A percentile compares a stretch with the other conserved stretches of the same genome.
Evolutionary conservation across 2,113 vertebrate species (phyloP).

Genomic region (Antechinus stuartii): DNA sequence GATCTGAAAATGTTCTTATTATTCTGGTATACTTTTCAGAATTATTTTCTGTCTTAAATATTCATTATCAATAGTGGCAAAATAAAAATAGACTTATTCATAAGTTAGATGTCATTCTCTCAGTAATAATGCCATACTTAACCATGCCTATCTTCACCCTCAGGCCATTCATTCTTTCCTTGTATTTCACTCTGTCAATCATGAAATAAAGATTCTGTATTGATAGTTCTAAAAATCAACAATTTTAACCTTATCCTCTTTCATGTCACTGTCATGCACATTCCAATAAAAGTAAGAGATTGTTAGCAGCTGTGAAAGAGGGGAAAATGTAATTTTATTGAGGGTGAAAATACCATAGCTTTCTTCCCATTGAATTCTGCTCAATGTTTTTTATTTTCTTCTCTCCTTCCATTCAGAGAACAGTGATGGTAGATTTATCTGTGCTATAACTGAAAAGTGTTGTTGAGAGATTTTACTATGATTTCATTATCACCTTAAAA

Average conservation of each 20-base stretch:
- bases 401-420: background rate
- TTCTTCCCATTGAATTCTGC: background rate
- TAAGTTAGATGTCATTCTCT: background rate
- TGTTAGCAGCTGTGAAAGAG: conserved; percentile 8
- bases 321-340: background rate
- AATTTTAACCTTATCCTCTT: background rate
- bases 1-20: conserved; percentile 35
- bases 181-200: background rate
- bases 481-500: background rate
- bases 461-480: background rate
- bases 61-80: background rate
- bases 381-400: background rate
- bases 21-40: conserved; percentile 41
- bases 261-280: background rate
- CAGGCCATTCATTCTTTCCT: background rate
- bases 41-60: conserved; percentile 17
- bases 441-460: background rate
- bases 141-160: background rate
- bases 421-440: background rate
- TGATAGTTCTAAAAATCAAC: conserved; percentile 21
- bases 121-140: background rate
- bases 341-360: background rate
- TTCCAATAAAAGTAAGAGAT: background rate
- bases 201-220: background rate
- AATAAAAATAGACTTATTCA: background rate